phyloP scores from a whole-genome alignment of 2,888 invertebrate species.

The Melangyna quadrimaculata region DNA sequence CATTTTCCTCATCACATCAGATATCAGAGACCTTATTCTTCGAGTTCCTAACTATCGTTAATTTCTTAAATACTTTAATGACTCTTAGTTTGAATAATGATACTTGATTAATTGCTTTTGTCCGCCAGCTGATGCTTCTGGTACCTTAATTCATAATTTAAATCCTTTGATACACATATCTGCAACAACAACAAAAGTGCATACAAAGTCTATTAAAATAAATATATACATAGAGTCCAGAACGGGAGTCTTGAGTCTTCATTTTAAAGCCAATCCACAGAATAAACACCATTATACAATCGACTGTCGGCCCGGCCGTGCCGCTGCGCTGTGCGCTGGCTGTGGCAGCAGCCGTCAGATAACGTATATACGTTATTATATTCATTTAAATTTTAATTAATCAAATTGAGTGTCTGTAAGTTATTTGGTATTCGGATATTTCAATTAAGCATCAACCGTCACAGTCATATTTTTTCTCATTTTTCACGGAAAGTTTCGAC shows the following conservation, averaged over 20 bases:
- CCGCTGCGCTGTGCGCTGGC: neutral
- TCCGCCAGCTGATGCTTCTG: neutral
- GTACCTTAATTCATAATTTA: conserved; percentile 20
- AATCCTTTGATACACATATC: neutral
- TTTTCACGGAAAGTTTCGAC: conserved; percentile 63
- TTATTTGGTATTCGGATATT: conserved; percentile 64
- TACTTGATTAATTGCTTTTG: conserved; percentile 28
- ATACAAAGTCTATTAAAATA: conserved; percentile 11
- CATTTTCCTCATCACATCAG: neutral
- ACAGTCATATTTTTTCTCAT: too few species aligned
- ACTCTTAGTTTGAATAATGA: conserved; percentile 22
- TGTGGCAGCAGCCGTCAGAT: neutral
- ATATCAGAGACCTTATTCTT: conserved; percentile 4
- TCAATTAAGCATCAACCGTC: conserved; percentile 61
- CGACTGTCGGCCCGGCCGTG: neutral
- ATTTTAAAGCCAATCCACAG: conserved; percentile 5
- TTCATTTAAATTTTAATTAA: conserved; percentile 66
- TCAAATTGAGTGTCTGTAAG: conserved; percentile 63
- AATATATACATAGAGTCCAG: neutral
- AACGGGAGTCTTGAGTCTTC: conserved; percentile 17
- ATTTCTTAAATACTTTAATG: conserved; percentile 11
- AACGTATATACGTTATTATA: conserved; percentile 32
- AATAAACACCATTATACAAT: conserved; percentile 31
- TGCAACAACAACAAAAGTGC: neutral
- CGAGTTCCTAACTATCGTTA: neutral